Evolutionary conservation across 1,140 invertebrate species (phyloP).

Genomic region (Calosoma granatense): DNA sequence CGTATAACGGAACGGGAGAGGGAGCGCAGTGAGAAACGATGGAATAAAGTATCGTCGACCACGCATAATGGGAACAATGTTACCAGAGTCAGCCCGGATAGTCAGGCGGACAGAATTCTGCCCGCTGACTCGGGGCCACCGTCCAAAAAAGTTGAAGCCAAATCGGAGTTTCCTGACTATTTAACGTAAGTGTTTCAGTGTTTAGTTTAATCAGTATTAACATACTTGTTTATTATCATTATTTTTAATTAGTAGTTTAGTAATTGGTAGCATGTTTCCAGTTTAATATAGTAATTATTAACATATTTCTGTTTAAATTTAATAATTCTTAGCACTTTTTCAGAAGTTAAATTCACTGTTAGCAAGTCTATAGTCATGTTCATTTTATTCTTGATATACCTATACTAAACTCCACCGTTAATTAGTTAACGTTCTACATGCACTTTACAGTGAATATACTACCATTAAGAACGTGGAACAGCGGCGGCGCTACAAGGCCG

Average conservation of each 20-base stretch:
- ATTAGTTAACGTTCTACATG: constrained; percentile 5
- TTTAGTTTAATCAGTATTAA: too few relatives aligned
- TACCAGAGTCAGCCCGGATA: constrained; percentile 28
- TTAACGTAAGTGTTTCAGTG: constrained; percentile 46
- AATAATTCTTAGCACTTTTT: too few relatives aligned
- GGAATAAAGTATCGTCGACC: constrained; percentile 22
- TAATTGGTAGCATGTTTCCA: too few relatives aligned
- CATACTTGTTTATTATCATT: background rate
- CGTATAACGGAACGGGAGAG: constrained; percentile 11
- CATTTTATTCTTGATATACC: too few relatives aligned
- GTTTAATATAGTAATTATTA: too few relatives aligned
- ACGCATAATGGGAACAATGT: constrained; percentile 20
- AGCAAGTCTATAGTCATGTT: too few relatives aligned
- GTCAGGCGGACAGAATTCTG: constrained; percentile 27
- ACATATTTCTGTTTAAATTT: too few relatives aligned
- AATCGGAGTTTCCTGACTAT: constrained; percentile 40
- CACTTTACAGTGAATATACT: constrained; percentile 59
- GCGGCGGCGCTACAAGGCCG: constrained; percentile 73
- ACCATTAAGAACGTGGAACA: constrained; percentile 65
- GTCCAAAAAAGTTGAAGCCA: constrained; percentile 18
- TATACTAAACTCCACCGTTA: too few relatives aligned
- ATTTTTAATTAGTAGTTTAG: too few relatives aligned
- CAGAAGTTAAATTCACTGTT: too few relatives aligned
- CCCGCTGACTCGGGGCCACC: constrained; percentile 15
- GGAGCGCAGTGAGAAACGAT: constrained; percentile 22